Conservation (phyloP, 1,140 invertebrate species). For the Lepidotrigona ventralis region DNA sequence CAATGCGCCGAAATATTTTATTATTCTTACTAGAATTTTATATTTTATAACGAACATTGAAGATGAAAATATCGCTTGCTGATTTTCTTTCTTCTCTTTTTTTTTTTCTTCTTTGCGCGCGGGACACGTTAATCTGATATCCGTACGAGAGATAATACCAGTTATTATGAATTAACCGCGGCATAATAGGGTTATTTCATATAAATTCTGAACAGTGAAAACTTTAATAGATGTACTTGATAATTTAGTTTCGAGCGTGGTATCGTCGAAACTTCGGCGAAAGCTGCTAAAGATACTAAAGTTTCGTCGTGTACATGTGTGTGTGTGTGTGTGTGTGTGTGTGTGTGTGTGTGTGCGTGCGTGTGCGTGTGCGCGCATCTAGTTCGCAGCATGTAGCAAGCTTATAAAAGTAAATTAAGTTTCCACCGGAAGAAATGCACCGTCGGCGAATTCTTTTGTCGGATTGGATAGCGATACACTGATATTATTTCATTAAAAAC, state of each 20-base stretch:
- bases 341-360: not conserved
- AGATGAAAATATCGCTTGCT: no score
- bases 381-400: slow-evolving; percentile 12
- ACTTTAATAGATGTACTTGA: slow-evolving; percentile 27
- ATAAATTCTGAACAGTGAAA: slow-evolving; percentile 19
- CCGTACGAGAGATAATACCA: not conserved
- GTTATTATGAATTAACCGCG: not conserved
- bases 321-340: no score
- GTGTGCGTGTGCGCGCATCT: slow-evolving; percentile 1
- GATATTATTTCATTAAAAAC: not conserved
- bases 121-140: not conserved
- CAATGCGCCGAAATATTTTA: no score
- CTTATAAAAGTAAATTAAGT: slow-evolving; percentile 44
- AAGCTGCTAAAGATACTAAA: slow-evolving; percentile 39
- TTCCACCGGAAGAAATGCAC: not conserved
- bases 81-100: no score
- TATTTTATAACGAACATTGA: no score
- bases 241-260: slow-evolving; percentile 38
- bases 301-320: slow-evolving; percentile 6
- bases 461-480: not conserved
- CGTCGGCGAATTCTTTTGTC: slow-evolving; percentile 2
- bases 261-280: slow-evolving; percentile 33
- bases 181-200: slow-evolving; percentile 15
- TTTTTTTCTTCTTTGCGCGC: not conserved
- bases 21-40: no score